A percentile compares a stretch with the other conserved stretches of the same genome.
Evolutionary conservation across 2,888 invertebrate genomes (phyloP).

Genomic region (Meganola albula): DNA sequence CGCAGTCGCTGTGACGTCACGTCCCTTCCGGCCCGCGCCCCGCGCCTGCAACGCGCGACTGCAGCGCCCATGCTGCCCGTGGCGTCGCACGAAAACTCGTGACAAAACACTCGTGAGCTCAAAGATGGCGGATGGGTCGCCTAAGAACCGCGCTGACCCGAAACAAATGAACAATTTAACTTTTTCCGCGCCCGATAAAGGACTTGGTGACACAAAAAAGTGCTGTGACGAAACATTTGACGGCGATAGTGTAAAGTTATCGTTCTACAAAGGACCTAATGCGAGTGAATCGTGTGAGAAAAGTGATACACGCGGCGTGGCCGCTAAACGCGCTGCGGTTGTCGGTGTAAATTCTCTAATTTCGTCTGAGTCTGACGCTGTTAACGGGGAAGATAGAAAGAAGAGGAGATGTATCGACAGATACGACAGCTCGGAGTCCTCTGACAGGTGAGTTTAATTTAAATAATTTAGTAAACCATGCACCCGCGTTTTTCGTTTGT

Average conservation of each 20-base stretch:
- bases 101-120: conserved; percentile 81
- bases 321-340: conserved; percentile 52
- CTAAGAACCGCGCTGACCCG: conserved; percentile 79
- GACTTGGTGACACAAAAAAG: conserved; percentile 75
- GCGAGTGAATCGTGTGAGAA: conserved; percentile 74
- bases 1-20: conserved; percentile 77
- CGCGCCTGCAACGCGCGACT: conserved; percentile 50
- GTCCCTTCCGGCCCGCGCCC: conserved; percentile 32
- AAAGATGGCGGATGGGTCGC: conserved; percentile 91
- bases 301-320: conserved; percentile 75
- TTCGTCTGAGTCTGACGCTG: conserved; percentile 49
- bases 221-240: conserved; percentile 66
- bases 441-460: conserved; percentile 86
- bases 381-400: conserved; percentile 81
- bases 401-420: conserved; percentile 93
- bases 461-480: conserved; percentile 37
- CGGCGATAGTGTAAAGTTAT: conserved; percentile 63
- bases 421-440: conserved; percentile 95
- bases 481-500: conserved; percentile 32
- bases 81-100: conserved; percentile 54
- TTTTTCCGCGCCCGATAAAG: conserved; percentile 72
- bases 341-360: conserved; percentile 57
- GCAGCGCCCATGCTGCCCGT: conserved; percentile 55
- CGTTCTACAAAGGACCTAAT: conserved; percentile 70
- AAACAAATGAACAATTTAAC: conserved; percentile 76